Evolutionary conservation across 2,113 vertebrate species (phyloP).

Genomic region (Aptenodytes forsteri): DNA sequence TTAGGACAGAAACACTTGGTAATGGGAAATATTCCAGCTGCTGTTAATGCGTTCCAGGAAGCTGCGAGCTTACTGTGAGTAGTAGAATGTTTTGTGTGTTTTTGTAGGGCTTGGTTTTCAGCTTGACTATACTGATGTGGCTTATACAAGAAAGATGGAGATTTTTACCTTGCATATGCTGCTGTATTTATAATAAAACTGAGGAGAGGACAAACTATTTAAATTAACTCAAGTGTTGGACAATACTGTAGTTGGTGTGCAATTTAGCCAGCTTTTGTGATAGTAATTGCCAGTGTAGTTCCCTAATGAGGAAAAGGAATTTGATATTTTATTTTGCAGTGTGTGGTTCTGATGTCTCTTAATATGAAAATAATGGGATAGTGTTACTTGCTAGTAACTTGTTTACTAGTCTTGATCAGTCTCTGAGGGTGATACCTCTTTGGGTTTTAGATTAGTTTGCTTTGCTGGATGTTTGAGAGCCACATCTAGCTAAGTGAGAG

Average conservation of each 20-base stretch:
- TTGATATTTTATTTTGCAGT: neutral
- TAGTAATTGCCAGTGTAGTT: neutral
- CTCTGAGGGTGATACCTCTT: neutral
- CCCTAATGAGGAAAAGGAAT: neutral
- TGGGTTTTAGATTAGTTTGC: neutral
- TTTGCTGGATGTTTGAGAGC: neutral
- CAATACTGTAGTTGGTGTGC: neutral
- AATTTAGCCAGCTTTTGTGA: neutral
- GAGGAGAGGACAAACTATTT: neutral
- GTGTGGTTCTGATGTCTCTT: neutral
- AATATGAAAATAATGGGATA: neutral
- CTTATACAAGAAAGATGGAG: neutral
- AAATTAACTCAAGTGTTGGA: neutral
- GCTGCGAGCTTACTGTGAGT: constrained; percentile 95
- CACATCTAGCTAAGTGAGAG: neutral
- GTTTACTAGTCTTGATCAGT: neutral
- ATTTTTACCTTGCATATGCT: rapidly evolving
- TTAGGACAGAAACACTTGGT: constrained; percentile 94
- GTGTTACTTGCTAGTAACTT: neutral
- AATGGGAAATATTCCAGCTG: constrained; percentile 92
- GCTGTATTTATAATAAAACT: neutral
- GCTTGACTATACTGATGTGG: neutral
- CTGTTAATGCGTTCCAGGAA: constrained; percentile 93
- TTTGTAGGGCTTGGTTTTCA: neutral
- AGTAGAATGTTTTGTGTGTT: neutral